These are phyloP conservation scores for Dynastes hyllus DNA, from an alignment of 2,888 invertebrate genomes.

Conservation along the genomic window DNA sequence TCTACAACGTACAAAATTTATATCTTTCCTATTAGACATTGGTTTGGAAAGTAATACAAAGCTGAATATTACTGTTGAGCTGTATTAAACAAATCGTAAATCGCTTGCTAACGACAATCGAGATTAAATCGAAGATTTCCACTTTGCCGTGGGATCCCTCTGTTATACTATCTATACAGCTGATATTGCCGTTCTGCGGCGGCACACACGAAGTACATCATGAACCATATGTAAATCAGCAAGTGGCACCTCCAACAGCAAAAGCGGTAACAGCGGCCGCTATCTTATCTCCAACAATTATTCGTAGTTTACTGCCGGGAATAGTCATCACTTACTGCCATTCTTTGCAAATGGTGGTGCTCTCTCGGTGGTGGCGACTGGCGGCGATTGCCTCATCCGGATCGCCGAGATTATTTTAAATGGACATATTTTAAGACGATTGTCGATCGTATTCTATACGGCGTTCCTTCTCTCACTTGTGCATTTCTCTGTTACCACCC, in stretches of 20 bases:
- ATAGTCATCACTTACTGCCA: slow-evolving; percentile 67
- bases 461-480: slow-evolving; percentile 12
- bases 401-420: slow-evolving; percentile 64
- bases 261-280: slow-evolving; percentile 58
- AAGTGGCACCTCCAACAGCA: slow-evolving; percentile 62
- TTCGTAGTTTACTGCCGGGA: slow-evolving; percentile 67
- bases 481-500: slow-evolving; percentile 60
- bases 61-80: slow-evolving; percentile 40
- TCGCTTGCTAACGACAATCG: slow-evolving; percentile 58
- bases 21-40: not conserved
- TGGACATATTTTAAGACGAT: slow-evolving; percentile 63
- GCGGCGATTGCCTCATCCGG: slow-evolving; percentile 61
- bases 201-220: slow-evolving; percentile 62
- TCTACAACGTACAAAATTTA: no score
- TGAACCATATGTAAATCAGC: slow-evolving; percentile 68
- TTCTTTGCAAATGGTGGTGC: slow-evolving; percentile 67
- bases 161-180: slow-evolving; percentile 55
- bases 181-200: slow-evolving; percentile 64
- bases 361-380: slow-evolving; percentile 52
- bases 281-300: slow-evolving; percentile 70
- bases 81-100: slow-evolving; percentile 54
- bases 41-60: not conserved
- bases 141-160: slow-evolving; percentile 5
- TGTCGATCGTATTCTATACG: slow-evolving; percentile 52
- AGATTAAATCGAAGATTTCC: slow-evolving; percentile 57